Percentiles rank a stretch among this genome's conserved stretches.
These are phyloP conservation scores for Paradisaea rubra DNA, from an alignment of 2,113 vertebrate species.

Conservation along the genomic window DNA sequence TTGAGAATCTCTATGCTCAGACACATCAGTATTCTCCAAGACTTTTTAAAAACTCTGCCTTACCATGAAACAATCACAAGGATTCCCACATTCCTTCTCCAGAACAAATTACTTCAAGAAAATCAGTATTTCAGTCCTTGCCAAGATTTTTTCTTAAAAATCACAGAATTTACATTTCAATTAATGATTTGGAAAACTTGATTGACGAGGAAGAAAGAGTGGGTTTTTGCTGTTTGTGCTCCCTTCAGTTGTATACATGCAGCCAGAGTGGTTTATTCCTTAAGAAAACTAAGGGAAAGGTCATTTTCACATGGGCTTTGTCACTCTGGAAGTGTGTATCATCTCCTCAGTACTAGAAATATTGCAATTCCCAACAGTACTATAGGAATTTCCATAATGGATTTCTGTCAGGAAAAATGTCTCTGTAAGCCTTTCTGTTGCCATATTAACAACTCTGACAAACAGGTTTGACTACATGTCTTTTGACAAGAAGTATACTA, in stretches of 20 bases:
- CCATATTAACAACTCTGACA: not conserved
- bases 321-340: not conserved
- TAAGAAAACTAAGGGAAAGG: constrained; percentile 10
- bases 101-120: not conserved
- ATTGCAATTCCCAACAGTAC: not conserved
- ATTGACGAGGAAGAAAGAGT: not conserved
- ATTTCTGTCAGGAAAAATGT: not conserved
- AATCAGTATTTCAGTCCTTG: not conserved
- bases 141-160: not conserved
- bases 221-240: not conserved
- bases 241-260: not conserved
- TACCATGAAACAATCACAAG: not conserved
- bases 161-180: not conserved
- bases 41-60: not conserved
- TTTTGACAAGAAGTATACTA: not conserved
- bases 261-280: not conserved
- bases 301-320: not conserved
- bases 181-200: not conserved
- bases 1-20: not conserved
- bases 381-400: not conserved
- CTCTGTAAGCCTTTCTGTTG: not conserved
- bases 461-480: not conserved
- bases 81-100: not conserved
- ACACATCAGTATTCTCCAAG: not conserved
- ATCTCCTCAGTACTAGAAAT: not conserved